Base-by-base conservation (phyloP, 2,888 invertebrate species). In the Meiosimyza decipiens region DNA sequence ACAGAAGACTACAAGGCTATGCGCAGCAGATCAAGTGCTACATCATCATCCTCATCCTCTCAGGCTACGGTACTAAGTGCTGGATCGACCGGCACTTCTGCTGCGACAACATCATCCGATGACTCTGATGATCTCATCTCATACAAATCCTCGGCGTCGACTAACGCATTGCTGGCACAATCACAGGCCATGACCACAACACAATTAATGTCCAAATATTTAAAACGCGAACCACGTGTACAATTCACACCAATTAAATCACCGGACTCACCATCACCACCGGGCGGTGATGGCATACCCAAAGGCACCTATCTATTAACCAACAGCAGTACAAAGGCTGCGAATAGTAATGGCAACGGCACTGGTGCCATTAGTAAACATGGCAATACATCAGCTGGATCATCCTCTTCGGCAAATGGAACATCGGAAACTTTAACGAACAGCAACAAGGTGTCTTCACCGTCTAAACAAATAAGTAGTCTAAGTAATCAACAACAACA, bases 171-270 rank as follows among this genome's bases (percentile, higher is more conserved):
- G 74, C 77, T 86, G 72, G 86, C 86, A n/a, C 86, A 86, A 73
- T 86, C 86, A 9, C 85, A 86, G 76, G 85, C 86, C 50, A 85
- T 87, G 86, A 85, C 87, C 72, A 85, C 87, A 70, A 84, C 85
- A 40, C 87, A 87, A 73, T 79, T 86, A 62, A 85, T 87, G 85
- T 86, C 86, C 6, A 87, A 87, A 71, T 87, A 86, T 77, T 78
- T 86, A 12, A 86, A 86, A 73, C 82, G 86, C 11, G 86, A 87
- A 71, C 86, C 86, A n/a, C 82, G 86, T 13, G 85, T 86, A 4
- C 84, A 86, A 64, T 85, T 86, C 57, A 85, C 85, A 57, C 84
- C 84, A 13, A 86, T 84, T 60, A 83, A 84, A 77, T 85, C 86
- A 12, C 85, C 87, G 67, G 85, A 86, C 49, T 84, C 86, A 11